phyloP scores from a whole-genome alignment of 2,113 vertebrate species.

The Vimba vimba region DNA sequence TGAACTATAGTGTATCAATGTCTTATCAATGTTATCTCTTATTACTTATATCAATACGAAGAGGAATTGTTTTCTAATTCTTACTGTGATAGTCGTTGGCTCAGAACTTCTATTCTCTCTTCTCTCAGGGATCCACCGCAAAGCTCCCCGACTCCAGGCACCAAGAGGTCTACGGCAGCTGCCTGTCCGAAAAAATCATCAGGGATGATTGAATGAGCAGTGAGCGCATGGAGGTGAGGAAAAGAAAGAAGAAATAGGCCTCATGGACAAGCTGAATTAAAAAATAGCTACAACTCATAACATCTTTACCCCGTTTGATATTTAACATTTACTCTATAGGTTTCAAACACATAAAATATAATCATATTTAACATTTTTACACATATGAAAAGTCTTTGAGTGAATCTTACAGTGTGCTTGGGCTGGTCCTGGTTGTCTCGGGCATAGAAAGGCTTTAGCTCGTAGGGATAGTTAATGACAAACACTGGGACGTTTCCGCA shows the following conservation, averaged over 20 bases:
- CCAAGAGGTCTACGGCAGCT: constrained; percentile 93
- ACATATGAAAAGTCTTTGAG: background rate
- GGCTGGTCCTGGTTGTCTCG: constrained; percentile 88
- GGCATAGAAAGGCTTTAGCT: constrained; percentile 96
- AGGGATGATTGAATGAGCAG: background rate
- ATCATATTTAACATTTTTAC: background rate
- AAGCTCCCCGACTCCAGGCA: constrained; percentile 91
- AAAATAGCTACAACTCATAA: background rate
- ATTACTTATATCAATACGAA: background rate
- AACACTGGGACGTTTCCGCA: constrained; percentile 90
- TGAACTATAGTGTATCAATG: background rate
- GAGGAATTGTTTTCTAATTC: background rate
- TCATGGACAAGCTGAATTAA: background rate
- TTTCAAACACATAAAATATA: background rate
- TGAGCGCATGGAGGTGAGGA: constrained; percentile 41
- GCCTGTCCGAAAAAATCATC: constrained; percentile 73
- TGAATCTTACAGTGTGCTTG: constrained; percentile 81
- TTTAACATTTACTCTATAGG: background rate
- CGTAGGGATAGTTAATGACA: constrained; percentile 88
- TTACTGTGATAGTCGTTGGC: constrained; percentile 83
- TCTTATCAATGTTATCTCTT: background rate
- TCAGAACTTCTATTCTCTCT: constrained; percentile 84
- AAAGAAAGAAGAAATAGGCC: background rate
- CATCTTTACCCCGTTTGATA: background rate
- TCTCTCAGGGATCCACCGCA: constrained; percentile 94